Percentiles rank a stretch among this genome's conserved stretches.
Evolutionary conservation across 1,140 invertebrate genomes (phyloP).

Genomic region (Drosophila grimshawi): DNA sequence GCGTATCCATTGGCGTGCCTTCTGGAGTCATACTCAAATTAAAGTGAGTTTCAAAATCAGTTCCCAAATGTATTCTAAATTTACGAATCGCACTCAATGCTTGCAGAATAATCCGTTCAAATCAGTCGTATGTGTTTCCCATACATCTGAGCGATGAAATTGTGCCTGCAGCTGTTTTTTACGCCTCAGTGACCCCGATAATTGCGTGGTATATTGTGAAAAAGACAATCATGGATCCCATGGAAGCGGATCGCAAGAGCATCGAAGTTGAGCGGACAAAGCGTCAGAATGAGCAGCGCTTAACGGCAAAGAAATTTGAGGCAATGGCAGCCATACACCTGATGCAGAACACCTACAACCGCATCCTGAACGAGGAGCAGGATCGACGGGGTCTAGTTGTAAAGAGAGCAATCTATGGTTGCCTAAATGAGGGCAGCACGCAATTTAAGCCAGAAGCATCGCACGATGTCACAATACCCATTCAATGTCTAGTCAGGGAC

Average conservation of each 20-base stretch:
- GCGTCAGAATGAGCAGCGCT: constrained; percentile 89
- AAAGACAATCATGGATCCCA: constrained; percentile 94
- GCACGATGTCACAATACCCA: constrained; percentile 96
- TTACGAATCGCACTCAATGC: background rate
- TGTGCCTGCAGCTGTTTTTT: constrained; percentile 94
- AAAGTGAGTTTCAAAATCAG: constrained; percentile 87
- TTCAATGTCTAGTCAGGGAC: constrained; percentile 97
- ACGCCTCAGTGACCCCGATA: constrained; percentile 94
- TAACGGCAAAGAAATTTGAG: constrained; percentile 92
- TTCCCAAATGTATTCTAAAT: background rate
- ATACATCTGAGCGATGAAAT: constrained; percentile 96
- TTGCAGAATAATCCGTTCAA: constrained; percentile 91
- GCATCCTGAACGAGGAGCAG: constrained; percentile 91
- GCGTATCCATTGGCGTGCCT: constrained; percentile 92
- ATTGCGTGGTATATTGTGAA: constrained; percentile 92
- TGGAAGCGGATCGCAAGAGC: constrained; percentile 90
- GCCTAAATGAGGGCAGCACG: constrained; percentile 84
- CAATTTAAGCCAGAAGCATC: constrained; percentile 85
- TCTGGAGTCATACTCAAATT: constrained; percentile 95
- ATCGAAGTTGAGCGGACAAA: constrained; percentile 90
- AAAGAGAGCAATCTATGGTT: constrained; percentile 93
- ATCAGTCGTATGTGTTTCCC: constrained; percentile 95
- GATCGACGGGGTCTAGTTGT: constrained; percentile 93
- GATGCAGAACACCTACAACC: constrained; percentile 93
- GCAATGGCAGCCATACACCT: constrained; percentile 93